These are phyloP conservation scores for Urocyon cinereoargenteus DNA, from an alignment of 2,797 vertebrate species.

Conservation along the genomic window DNA sequence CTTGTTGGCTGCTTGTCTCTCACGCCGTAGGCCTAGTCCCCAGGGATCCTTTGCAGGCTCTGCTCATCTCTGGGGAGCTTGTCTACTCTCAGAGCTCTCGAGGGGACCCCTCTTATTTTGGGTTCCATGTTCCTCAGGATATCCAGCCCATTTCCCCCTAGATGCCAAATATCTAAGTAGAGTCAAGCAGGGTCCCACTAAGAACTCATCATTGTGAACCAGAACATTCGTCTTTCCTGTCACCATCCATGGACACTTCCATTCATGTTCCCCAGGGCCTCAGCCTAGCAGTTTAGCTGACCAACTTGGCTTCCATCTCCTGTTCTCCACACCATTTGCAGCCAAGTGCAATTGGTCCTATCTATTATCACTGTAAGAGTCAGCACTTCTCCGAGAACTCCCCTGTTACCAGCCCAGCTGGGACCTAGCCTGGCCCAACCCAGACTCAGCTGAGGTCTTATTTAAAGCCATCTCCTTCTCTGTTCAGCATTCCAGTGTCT, in stretches of 20 bases:
- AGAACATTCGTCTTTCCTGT: background rate
- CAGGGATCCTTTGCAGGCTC: background rate
- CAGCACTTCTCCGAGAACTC: background rate
- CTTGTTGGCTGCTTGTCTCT: background rate
- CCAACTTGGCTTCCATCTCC: background rate
- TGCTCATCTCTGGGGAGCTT: background rate
- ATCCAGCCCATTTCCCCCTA: background rate
- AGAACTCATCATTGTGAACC: background rate
- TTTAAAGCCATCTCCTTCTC: background rate
- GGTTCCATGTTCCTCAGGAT: rapidly evolving
- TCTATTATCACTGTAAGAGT: background rate
- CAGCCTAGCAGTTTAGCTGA: background rate
- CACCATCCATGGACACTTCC: background rate
- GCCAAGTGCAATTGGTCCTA: background rate
- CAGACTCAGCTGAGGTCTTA: background rate
- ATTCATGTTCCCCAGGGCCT: background rate
- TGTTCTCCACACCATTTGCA: background rate
- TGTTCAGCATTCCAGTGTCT: background rate
- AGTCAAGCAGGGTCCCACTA: background rate
- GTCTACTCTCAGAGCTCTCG: background rate
- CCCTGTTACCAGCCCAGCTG: background rate
- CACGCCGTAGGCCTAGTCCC: background rate
- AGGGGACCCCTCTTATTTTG: background rate
- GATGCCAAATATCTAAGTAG: background rate
- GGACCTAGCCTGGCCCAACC: too few relatives aligned